Conservation (phyloP, 2,797 vertebrate genomes). For the Melanotaenia trifasciata region DNA sequence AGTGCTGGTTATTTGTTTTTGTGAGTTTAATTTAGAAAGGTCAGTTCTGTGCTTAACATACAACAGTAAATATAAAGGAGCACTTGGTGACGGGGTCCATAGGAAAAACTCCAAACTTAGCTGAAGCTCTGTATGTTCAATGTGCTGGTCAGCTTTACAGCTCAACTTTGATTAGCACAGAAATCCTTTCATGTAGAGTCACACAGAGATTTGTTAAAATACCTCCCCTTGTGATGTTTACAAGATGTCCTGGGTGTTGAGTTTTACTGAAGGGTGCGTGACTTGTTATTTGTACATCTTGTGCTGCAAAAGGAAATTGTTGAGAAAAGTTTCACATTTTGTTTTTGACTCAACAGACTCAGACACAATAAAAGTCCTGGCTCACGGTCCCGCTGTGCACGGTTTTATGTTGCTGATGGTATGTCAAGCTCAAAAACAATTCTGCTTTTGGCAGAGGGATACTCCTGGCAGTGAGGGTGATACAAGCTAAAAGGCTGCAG, state of each 20-base stretch:
- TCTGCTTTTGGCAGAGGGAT: not conserved
- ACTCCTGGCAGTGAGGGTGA: not conserved
- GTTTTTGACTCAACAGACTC: not conserved
- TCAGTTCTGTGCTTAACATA: not conserved
- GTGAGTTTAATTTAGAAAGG: not conserved
- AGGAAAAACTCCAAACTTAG: conserved; percentile 18
- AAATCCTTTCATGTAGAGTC: conserved; percentile 46
- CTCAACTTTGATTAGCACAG: conserved; percentile 32
- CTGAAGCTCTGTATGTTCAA: conserved; percentile 1
- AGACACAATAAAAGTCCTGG: conserved; percentile 7
- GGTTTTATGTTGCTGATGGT: not conserved
- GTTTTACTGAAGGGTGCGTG: conserved; percentile 40
- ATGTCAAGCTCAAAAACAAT: conserved; percentile 7
- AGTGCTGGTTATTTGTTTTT: conserved; percentile 2
- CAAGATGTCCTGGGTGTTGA: conserved; percentile 49
- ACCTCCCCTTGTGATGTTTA: conserved; percentile 44
- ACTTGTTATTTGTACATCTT: conserved; percentile 17
- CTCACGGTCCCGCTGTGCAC: not conserved
- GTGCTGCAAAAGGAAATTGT: conserved; percentile 27
- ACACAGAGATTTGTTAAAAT: conserved; percentile 28
- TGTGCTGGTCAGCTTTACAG: conserved; percentile 24
- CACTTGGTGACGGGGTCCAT: not conserved
- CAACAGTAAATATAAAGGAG: not conserved
- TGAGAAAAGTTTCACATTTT: conserved; percentile 13
- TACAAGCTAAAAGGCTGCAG: not conserved